Evolutionary conservation across 2,797 vertebrate species (phyloP).

Genomic region (Triplophysa bombifrons): DNA sequence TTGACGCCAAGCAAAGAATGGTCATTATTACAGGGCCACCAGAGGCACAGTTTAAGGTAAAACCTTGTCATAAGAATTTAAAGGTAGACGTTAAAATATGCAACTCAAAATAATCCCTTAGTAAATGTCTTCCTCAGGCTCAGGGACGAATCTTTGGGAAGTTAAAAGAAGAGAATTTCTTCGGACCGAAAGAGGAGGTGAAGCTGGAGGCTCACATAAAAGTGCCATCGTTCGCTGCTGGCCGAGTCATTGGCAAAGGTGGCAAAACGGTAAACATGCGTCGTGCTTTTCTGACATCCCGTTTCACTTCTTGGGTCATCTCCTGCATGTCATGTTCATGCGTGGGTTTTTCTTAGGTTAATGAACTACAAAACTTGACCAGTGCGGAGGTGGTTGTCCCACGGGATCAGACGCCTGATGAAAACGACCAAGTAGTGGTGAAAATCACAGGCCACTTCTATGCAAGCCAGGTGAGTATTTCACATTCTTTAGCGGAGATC

Average conservation of each 20-base stretch:
- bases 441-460: slow-evolving; percentile 99
- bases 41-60: slow-evolving; percentile 98
- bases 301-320: background rate
- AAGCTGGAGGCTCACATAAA: slow-evolving; percentile 98
- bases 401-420: slow-evolving; percentile 97
- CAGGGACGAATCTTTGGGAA: slow-evolving; percentile 99
- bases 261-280: slow-evolving; percentile 89
- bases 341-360: slow-evolving; percentile 79
- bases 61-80: background rate
- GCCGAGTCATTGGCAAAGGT: slow-evolving; percentile 97
- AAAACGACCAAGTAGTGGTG: slow-evolving; percentile 97
- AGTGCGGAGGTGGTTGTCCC: slow-evolving; percentile 99
- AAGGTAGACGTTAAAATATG: background rate
- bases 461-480: slow-evolving; percentile 87
- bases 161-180: slow-evolving; percentile 99
- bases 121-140: slow-evolving; percentile 74
- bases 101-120: background rate
- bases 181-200: slow-evolving; percentile 98
- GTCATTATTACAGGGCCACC: slow-evolving; percentile 96
- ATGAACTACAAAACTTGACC: slow-evolving; percentile 97
- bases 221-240: slow-evolving; percentile 97
- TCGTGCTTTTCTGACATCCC: background rate
- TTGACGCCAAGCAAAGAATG: slow-evolving; percentile 94
- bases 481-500: background rate
- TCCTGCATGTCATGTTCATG: background rate